A percentile compares a stretch with the other conserved stretches of the same genome.
These are phyloP conservation scores for Deilephila elpenor DNA, from an alignment of 2,888 invertebrate species.

Conservation along the genomic window DNA sequence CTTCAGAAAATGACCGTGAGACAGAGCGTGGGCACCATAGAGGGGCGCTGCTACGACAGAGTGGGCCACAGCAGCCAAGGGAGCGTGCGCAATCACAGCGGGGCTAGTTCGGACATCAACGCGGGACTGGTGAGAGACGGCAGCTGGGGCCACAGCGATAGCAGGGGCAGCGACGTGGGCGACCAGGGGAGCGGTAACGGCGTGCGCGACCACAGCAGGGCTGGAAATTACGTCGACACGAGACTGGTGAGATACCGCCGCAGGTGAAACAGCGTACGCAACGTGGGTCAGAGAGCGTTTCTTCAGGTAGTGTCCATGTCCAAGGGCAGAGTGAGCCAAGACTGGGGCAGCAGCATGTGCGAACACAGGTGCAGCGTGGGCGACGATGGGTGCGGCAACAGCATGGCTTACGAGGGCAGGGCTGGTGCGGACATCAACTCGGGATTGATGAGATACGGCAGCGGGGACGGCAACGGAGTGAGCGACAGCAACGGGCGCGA, in stretches of 20 bases:
- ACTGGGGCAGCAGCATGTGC: constrained; percentile 38
- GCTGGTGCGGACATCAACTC: constrained; percentile 60
- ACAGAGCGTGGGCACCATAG: constrained; percentile 44
- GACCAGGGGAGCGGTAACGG: constrained; percentile 50
- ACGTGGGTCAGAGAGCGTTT: constrained; percentile 63
- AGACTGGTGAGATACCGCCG: constrained; percentile 75
- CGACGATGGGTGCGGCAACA: constrained; percentile 43
- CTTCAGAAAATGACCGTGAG: constrained; percentile 56
- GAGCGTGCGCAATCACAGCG: constrained; percentile 47
- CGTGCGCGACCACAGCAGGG: constrained; percentile 58
- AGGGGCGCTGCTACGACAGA: constrained; percentile 43
- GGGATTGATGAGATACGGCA: constrained; percentile 62
- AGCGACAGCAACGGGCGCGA: constrained; percentile 52
- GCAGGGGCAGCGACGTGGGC: constrained; percentile 54
- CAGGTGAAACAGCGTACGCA: constrained; percentile 65
- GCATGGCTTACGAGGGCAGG: constrained; percentile 56
- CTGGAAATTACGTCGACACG: constrained; percentile 58
- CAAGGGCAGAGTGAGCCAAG: constrained; percentile 46
- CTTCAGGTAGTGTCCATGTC: constrained; percentile 60
- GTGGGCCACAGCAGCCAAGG: constrained; percentile 34
- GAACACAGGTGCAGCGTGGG: constrained; percentile 31
- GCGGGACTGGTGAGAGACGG: constrained; percentile 76
- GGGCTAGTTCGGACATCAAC: constrained; percentile 53
- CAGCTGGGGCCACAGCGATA: constrained; percentile 52
- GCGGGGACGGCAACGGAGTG: constrained; percentile 49